These are phyloP conservation scores for Macrostomum lignano DNA, from an alignment of 1,140 invertebrate genomes.

Conservation along the genomic window DNA sequence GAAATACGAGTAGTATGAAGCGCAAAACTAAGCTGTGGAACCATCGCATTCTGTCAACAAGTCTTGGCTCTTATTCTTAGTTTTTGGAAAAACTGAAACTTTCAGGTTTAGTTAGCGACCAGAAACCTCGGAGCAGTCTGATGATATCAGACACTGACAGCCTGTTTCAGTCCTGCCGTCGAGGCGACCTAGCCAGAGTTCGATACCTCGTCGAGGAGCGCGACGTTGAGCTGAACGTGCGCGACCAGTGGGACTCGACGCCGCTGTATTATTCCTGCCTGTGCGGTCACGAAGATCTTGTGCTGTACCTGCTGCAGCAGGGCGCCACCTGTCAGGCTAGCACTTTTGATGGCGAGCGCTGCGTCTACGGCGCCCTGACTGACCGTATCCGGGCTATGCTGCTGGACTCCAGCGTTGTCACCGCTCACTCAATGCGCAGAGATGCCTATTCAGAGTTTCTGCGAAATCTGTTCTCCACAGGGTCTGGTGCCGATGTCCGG, in stretches of 20 bases:
- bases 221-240: slow-evolving; percentile 30
- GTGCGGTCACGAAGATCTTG: slow-evolving; percentile 32
- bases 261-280: slow-evolving; percentile 34
- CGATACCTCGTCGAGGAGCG: slow-evolving; percentile 31
- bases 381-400: slow-evolving; percentile 30
- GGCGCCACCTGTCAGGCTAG: slow-evolving; percentile 34
- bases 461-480: slow-evolving; percentile 21
- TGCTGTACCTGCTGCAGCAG: slow-evolving; percentile 30
- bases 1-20: too few species aligned
- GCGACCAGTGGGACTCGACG: slow-evolving; percentile 33
- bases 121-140: too few species aligned
- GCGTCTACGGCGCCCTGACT: slow-evolving; percentile 33
- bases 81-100: too few species aligned
- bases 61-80: too few species aligned
- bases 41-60: too few species aligned
- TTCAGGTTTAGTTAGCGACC: too few species aligned
- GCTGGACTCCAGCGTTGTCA: slow-evolving; percentile 29
- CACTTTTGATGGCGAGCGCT: slow-evolving; percentile 35
- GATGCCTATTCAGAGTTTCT: slow-evolving; percentile 33
- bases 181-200: slow-evolving; percentile 22
- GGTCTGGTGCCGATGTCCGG: too few species aligned
- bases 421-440: slow-evolving; percentile 25
- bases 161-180: slow-evolving; percentile 22
- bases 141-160: slow-evolving; percentile 18
- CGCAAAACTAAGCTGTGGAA: too few species aligned